Evolutionary conservation across 1,140 invertebrate species (phyloP).

Genomic region (Drosophila grimshawi): DNA sequence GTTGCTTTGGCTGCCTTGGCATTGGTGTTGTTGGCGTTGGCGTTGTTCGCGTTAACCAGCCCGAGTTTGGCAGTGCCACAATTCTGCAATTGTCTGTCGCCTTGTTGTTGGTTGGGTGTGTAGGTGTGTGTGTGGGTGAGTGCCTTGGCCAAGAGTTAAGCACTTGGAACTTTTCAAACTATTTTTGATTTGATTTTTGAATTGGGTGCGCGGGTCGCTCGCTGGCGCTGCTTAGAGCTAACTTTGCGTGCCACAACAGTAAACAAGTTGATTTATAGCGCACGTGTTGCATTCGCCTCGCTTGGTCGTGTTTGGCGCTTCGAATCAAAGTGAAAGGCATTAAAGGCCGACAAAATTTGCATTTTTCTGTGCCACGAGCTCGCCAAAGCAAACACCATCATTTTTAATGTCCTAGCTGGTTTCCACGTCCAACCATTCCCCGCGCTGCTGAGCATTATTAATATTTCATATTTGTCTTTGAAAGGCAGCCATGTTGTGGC

Average conservation of each 20-base stretch:
- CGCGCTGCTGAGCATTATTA: slow-evolving; percentile 65
- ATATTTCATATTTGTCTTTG: slow-evolving; percentile 81
- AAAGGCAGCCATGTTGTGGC: slow-evolving; percentile 60
- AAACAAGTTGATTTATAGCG: slow-evolving; percentile 70
- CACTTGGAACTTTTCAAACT: slow-evolving; percentile 78
- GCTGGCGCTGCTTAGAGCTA: slow-evolving; percentile 45
- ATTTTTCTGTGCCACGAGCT: slow-evolving; percentile 70
- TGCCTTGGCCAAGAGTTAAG: slow-evolving; percentile 62
- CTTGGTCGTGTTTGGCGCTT: slow-evolving; percentile 47
- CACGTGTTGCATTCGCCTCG: slow-evolving; percentile 74
- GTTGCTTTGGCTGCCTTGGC: slow-evolving; percentile 13
- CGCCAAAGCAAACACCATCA: slow-evolving; percentile 43
- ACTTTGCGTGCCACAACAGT: slow-evolving; percentile 43
- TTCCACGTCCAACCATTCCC: background rate
- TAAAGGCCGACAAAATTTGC: slow-evolving; percentile 76
- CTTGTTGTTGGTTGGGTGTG: background rate
- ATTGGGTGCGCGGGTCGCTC: slow-evolving; percentile 61
- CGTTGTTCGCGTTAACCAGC: slow-evolving; percentile 8
- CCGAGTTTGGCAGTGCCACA: slow-evolving; percentile 13
- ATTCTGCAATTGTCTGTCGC: slow-evolving; percentile 75
- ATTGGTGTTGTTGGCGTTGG: background rate
- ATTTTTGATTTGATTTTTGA: slow-evolving; percentile 83
- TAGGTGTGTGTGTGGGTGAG: background rate
- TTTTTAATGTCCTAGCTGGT: slow-evolving; percentile 48
- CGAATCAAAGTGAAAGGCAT: slow-evolving; percentile 80